Evolutionary conservation across 2,888 invertebrate genomes (phyloP).

Genomic region (Erynnis tages): DNA sequence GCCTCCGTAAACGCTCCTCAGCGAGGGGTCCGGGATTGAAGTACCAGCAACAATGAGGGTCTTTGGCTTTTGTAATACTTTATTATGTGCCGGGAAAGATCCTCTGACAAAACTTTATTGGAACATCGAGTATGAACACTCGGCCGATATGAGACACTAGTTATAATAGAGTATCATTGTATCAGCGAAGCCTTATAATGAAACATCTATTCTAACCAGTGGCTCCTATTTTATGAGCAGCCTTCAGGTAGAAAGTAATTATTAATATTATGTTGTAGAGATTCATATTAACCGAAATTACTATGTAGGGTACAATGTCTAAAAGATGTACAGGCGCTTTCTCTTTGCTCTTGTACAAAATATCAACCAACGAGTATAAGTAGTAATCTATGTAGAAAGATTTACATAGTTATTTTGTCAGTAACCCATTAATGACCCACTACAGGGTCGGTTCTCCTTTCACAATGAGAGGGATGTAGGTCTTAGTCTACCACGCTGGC

Average conservation of each 20-base stretch:
- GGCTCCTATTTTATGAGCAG: slow-evolving; percentile 12
- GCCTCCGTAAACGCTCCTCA: slow-evolving; percentile 43
- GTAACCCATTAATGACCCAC: no score
- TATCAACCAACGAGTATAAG: no score
- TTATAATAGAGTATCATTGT: slow-evolving; percentile 63
- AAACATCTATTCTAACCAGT: slow-evolving; percentile 11
- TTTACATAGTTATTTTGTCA: no score
- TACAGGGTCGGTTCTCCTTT: no score
- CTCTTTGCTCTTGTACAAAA: no score
- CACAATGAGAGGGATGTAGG: no score
- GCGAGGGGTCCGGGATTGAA: slow-evolving; percentile 68
- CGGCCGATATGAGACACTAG: slow-evolving; percentile 68
- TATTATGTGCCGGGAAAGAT: slow-evolving; percentile 80
- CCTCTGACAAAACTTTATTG: slow-evolving; percentile 81
- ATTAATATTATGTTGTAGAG: slow-evolving; percentile 20
- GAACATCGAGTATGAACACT: slow-evolving; percentile 75
- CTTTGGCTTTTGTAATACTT: slow-evolving; percentile 82
- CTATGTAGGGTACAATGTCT: not conserved
- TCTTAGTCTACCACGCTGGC: no score
- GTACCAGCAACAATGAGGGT: slow-evolving; percentile 80
- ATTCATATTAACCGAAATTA: slow-evolving; percentile 3
- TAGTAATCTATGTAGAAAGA: no score
- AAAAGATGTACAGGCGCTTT: no score
- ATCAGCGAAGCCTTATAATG: slow-evolving; percentile 43
- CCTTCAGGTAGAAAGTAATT: slow-evolving; percentile 11